Evolutionary conservation across 2,888 invertebrate genomes (phyloP).

Genomic region (Diploptera punctata): DNA sequence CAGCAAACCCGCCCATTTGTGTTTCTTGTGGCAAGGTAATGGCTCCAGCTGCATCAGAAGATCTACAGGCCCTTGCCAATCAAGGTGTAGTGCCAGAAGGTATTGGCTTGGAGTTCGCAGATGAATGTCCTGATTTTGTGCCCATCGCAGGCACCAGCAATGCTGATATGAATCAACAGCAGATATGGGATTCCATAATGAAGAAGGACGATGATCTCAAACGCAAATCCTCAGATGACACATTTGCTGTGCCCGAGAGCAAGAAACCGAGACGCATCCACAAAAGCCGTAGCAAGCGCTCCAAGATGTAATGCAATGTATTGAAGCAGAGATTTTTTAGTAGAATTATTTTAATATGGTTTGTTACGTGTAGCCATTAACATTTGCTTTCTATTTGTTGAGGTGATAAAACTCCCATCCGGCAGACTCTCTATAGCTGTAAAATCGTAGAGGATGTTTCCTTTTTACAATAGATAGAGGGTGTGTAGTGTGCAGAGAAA

Average conservation of each 20-base stretch:
- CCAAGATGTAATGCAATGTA: slow-evolving; percentile 19
- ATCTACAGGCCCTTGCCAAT: slow-evolving; percentile 66
- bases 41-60: slow-evolving; percentile 62
- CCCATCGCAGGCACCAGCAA: slow-evolving; percentile 29
- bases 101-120: slow-evolving; percentile 21
- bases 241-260: not conserved
- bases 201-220: slow-evolving; percentile 20
- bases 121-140: slow-evolving; percentile 4
- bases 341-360: not conserved
- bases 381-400: not conserved
- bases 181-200: slow-evolving; percentile 2
- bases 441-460: not conserved
- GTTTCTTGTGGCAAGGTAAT: slow-evolving; percentile 73
- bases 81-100: slow-evolving; percentile 63
- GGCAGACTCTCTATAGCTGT: not conserved
- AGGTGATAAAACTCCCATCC: too few relatives aligned
- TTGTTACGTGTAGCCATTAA: too few relatives aligned
- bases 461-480: slow-evolving; percentile 19
- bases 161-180: not conserved
- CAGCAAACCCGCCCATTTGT: slow-evolving; percentile 75
- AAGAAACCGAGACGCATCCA: slow-evolving; percentile 25
- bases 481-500: slow-evolving; percentile 10
- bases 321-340: not conserved
- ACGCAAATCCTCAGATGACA: slow-evolving; percentile 10
- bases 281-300: slow-evolving; percentile 31